These are phyloP conservation scores for Pteronotus mesoamericanus DNA, from an alignment of 2,797 vertebrate genomes.

Conservation along the genomic window DNA sequence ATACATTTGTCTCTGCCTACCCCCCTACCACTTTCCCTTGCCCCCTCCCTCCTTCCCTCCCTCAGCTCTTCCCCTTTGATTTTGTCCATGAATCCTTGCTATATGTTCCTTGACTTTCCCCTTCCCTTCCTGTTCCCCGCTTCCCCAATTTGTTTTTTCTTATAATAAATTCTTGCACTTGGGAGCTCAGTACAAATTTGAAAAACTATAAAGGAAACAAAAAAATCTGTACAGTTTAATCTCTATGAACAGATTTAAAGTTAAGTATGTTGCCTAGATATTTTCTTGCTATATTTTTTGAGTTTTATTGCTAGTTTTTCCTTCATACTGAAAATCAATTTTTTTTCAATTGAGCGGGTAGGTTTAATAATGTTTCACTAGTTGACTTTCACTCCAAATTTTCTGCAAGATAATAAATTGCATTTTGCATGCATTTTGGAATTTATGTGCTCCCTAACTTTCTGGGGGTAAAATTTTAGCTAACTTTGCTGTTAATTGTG, in stretches of 20 bases:
- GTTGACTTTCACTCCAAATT: neutral
- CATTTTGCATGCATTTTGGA: neutral
- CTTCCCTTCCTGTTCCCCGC: no score
- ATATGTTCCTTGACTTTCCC: no score
- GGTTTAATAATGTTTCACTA: neutral
- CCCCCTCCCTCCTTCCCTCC: no score
- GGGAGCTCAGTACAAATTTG: neutral
- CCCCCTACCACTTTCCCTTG: no score
- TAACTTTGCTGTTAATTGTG: neutral
- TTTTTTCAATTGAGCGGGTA: neutral
- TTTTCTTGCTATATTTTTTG: neutral
- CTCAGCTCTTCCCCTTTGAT: no score
- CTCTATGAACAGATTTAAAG: neutral
- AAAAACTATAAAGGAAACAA: neutral
- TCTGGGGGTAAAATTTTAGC: constrained; percentile 10
- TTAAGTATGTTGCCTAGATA: neutral
- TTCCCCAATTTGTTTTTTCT: neutral
- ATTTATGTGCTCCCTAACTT: neutral
- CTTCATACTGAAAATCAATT: neutral
- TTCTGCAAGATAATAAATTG: neutral
- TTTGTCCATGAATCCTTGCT: no score
- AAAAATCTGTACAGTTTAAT: neutral
- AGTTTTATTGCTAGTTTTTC: neutral
- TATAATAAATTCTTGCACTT: neutral
- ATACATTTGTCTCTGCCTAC: no score